Conservation (phyloP, 1,140 invertebrate species). For the Ridgeia piscesae region DNA sequence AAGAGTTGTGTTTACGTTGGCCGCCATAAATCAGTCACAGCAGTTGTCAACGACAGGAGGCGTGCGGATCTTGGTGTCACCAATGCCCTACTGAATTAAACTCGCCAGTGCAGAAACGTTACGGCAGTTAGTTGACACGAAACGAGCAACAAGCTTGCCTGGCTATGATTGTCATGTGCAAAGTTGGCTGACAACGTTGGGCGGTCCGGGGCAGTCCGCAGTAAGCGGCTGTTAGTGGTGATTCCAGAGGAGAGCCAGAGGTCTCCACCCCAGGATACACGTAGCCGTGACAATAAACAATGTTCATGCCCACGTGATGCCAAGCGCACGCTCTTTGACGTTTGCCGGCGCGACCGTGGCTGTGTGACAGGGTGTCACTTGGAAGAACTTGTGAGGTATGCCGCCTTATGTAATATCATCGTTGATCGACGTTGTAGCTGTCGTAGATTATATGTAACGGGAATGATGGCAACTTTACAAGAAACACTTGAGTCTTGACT, state of each 20-base stretch:
- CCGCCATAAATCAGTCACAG: neutral
- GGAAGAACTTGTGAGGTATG: neutral
- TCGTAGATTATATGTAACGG: too few species aligned
- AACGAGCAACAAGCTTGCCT: neutral
- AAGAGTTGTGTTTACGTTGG: neutral
- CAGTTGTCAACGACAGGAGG: neutral
- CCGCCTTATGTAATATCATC: too few species aligned
- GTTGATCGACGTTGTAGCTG: too few species aligned
- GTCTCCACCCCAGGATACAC: neutral
- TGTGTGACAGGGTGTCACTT: neutral
- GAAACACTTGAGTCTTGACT: too few species aligned
- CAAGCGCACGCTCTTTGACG: neutral
- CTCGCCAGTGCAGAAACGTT: neutral
- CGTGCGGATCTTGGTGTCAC: neutral
- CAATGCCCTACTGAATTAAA: neutral
- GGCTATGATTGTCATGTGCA: neutral
- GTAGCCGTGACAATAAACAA: neutral
- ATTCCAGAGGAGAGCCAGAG: too few species aligned
- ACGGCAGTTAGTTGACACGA: neutral
- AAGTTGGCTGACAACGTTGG: too few species aligned
- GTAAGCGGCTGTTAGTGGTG: neutral
- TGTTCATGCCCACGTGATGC: neutral
- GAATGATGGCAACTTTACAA: too few species aligned
- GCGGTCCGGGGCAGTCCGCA: neutral
- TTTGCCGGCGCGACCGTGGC: neutral